Base-by-base conservation (phyloP, 2,113 vertebrate genomes). In the Cromileptes altivelis region DNA sequence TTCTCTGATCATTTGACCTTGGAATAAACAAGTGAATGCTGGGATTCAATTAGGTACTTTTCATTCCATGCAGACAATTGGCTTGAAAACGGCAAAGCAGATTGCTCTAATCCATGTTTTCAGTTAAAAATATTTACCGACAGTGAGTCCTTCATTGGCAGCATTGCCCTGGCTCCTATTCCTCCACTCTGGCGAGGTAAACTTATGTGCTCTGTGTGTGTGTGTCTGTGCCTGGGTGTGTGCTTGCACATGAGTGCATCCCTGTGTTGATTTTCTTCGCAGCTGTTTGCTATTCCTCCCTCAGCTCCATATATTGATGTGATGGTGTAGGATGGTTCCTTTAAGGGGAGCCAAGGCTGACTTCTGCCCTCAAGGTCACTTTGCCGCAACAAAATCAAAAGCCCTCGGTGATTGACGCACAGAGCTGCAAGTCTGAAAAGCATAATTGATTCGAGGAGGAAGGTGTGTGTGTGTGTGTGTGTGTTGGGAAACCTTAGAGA, bases 281-380 rank as follows among this genome's bases (percentile, higher is more conserved):
- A 57, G 40, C 52, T 83, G 72, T 81, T 87, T 74, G 63, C 62
- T 70, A 69, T 82, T 85, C 80, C 56, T 70, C 70, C 70, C 53
- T 73, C 23, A 57, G 72, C 80, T 84, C 53, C 53, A 74, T 60
- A 47, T 85, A 84, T 90, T 42, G 76, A 89, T 57, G 75, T 17
- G 19, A 25, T 56, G 37, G 2, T 67, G 72, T 69, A 21, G 55
- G 25, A 53, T 73, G 68, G 58, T 62, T 63, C 37, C 45, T 82
- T 83, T 55, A 71, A 80, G 30, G 25, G 18, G 52, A 83, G 64
- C 74, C 70, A 33, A 73, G 77, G 57, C 65, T 68, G 65, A 70
- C 72, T 84, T 63, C 47, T 75, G 69, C 70, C 79, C 85, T 86
- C 69, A 76, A 85, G 89, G 87, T 86, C 83, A 67, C 60, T 47